These are phyloP conservation scores for Corythornis leucogaster DNA, from an alignment of 2,797 vertebrate species.

Conservation along the genomic window DNA sequence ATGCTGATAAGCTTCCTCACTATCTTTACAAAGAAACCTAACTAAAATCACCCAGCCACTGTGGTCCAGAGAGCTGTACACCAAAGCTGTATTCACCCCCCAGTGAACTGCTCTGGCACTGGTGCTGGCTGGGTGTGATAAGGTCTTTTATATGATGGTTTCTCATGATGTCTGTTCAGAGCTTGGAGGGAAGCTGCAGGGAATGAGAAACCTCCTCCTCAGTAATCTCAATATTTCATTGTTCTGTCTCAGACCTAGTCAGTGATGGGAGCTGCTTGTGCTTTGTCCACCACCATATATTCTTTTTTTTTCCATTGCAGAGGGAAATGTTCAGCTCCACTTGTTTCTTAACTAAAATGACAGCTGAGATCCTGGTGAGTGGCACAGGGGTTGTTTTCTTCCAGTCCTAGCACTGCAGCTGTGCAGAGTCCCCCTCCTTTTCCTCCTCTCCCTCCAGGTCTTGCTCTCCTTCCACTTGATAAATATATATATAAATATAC, in stretches of 20 bases:
- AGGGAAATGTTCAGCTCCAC: neutral
- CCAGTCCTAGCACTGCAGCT: neutral
- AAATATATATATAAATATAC: too few species aligned
- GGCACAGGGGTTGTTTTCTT: neutral
- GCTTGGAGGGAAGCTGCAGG: neutral
- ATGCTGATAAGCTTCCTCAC: neutral
- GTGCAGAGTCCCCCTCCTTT: neutral
- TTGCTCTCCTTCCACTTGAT: neutral
- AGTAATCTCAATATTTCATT: neutral
- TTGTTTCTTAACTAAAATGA: neutral
- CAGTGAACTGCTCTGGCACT: neutral
- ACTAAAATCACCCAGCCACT: neutral
- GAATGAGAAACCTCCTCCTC: neutral
- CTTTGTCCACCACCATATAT: neutral
- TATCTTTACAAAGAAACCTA: neutral
- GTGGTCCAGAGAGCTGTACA: neutral
- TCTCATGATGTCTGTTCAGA: neutral
- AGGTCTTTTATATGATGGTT: neutral
- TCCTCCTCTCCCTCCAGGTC: rapidly evolving
- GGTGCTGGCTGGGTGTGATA: rapidly evolving
- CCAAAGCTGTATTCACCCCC: neutral
- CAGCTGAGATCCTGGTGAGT: neutral
- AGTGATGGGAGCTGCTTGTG: rapidly evolving
- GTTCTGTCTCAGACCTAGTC: neutral
- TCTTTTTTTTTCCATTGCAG: rapidly evolving